Base-by-base conservation (phyloP, 2,797 vertebrate genomes). In the Microtus obscurus region DNA sequence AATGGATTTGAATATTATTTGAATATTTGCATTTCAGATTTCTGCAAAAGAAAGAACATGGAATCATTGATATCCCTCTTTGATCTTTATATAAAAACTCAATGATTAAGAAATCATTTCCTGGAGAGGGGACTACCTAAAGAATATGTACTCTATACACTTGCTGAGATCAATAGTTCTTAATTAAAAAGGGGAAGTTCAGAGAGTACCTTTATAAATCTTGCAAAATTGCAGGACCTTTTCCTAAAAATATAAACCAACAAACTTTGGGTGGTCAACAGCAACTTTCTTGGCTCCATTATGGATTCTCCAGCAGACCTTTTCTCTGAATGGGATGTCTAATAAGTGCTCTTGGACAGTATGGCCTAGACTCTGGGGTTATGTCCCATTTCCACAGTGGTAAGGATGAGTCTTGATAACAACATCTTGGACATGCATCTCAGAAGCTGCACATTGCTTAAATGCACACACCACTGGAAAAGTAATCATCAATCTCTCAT, bases 51-150 rank as follows among this genome's bases (percentile, higher is more conserved):
- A n/a, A n/a, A n/a, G n/a, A n/a, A n/a, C n/a, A n/a, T n/a, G n/a
- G n/a, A n/a, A n/a, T n/a, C n/a, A n/a, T n/a, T n/a, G n/a, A n/a
- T n/a, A n/a, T n/a, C n/a, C n/a, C n/a, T 83, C 74, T 95, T 31
- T 65, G 78, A 76, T 91, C 21, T 37, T 92, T 94, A 76, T 37
- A n/a, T n/a, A n/a, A n/a, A n/a, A n/a, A n/a, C n/a, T 88, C 65
- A 90, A 48, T 69, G n/a, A 83, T 45, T 90, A 97, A 97, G 81
- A 96, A 95, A 90, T 96, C 63, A 91, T 76, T 83, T 90, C 37
- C 89, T 94, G 89, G 88, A 61, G n/a, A n/a, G n/a, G n/a, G 7
- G 5, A 48, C 53, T 90, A 90, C 87, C 86, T 86, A 67, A 83
- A 92, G 56, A 88, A 74, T 85, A 90, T 63, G 59, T 13, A 92